Conservation (phyloP, 2,888 invertebrate genomes). For the Nomada fucata region DNA sequence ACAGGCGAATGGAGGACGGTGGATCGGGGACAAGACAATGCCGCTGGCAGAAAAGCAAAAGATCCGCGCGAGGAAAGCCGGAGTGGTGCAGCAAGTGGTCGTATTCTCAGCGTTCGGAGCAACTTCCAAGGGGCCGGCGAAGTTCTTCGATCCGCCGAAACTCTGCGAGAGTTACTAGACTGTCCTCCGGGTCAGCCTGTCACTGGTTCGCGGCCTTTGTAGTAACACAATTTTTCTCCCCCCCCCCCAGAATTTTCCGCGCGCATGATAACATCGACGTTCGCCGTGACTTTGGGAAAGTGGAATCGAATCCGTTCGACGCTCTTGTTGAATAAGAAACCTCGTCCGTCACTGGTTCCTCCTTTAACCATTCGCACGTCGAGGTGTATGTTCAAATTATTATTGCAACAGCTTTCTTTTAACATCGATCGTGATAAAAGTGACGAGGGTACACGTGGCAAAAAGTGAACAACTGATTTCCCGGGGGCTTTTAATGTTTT, state of each 20-base stretch:
- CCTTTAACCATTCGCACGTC: neutral
- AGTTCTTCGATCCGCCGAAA: constrained; percentile 67
- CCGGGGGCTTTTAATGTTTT: too few relatives aligned
- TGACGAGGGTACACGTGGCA: too few relatives aligned
- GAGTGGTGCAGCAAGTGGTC: constrained; percentile 69
- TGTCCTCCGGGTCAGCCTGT: constrained; percentile 61
- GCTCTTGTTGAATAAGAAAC: neutral
- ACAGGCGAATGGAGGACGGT: constrained; percentile 34
- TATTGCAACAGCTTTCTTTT: too few relatives aligned
- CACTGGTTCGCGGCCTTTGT: constrained; percentile 62
- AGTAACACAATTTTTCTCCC: constrained; percentile 56
- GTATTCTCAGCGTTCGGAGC: constrained; percentile 63
- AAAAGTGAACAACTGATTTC: too few relatives aligned
- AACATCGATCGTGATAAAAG: too few relatives aligned
- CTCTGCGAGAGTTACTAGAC: constrained; percentile 58
- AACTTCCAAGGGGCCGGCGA: constrained; percentile 63
- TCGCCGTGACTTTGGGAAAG: constrained; percentile 22
- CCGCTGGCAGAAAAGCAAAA: constrained; percentile 64
- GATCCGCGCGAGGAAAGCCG: constrained; percentile 56
- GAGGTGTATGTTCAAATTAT: too few relatives aligned
- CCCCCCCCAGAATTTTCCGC: constrained; percentile 39
- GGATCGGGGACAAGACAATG: constrained; percentile 56
- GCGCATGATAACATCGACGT: constrained; percentile 27
- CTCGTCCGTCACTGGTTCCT: neutral
- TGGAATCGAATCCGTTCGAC: neutral